phyloP scores from a whole-genome alignment of 2,113 vertebrate genomes.

The Nicator chloris region DNA sequence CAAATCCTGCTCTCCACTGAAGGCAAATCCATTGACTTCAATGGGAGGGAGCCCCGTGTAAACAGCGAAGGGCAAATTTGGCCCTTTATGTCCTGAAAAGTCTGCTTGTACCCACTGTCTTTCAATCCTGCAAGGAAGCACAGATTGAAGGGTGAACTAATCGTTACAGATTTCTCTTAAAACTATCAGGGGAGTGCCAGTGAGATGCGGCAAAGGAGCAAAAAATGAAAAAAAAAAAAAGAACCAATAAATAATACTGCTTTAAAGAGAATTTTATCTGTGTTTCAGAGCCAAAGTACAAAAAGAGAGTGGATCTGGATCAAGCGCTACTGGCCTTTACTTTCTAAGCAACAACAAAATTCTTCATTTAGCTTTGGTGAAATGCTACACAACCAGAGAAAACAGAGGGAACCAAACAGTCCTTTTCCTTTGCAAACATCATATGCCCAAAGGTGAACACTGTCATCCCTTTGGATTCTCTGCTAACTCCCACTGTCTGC shows the following conservation, averaged over 20 bases:
- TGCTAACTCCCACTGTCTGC: background rate
- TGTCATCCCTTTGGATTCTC: background rate
- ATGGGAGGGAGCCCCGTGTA: constrained; percentile 18
- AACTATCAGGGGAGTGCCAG: background rate
- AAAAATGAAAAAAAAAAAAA: background rate
- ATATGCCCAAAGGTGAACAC: background rate
- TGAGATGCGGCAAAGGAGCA: background rate
- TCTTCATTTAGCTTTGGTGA: background rate
- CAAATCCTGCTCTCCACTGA: constrained; percentile 19
- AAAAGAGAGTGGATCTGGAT: background rate
- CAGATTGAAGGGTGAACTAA: background rate
- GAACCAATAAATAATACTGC: background rate
- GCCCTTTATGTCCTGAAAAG: constrained; percentile 55
- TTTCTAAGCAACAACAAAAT: background rate
- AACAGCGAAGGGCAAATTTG: constrained; percentile 17
- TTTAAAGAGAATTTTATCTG: background rate
- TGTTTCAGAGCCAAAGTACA: constrained; percentile 4
- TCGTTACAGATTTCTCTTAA: background rate
- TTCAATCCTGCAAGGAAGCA: background rate
- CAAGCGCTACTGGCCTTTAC: background rate
- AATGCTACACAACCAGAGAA: background rate
- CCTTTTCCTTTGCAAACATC: background rate
- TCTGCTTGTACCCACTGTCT: constrained; percentile 25
- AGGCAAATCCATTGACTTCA: constrained; percentile 14
- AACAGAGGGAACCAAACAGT: background rate